Evolutionary conservation across 2,888 invertebrate species (phyloP), one percentile per base, ranked within the genome.

Genomic region (Plagodis dolabraria): DNA sequence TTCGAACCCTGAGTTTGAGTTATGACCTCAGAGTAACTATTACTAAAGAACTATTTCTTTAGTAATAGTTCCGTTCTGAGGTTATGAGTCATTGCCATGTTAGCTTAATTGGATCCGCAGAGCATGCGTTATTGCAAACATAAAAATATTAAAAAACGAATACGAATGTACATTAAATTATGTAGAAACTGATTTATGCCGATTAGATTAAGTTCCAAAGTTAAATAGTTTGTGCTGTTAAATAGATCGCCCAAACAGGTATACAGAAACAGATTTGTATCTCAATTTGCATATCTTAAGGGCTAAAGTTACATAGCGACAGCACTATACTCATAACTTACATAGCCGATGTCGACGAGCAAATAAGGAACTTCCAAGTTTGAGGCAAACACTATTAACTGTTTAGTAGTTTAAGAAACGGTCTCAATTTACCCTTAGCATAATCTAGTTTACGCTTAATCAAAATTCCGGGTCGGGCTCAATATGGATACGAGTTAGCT

Each of bases 381-480:
- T 80, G 70, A 75, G 77, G 80, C 83, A 83, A 86, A 86, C 85
- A 80, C 86, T 85, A 88, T 88, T 87, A 88, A 87, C 84, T 85
- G 86, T 87, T 84, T 77, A 83, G 82, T 85, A 87, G 85, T 85
- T 89, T 87, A 86, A 87, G 89, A 87, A 87, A 87, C 83, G 82
- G 83, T 78, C 83, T 81, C 82, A 79, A 85, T 86, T 82, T 83
- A 82, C 82, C 83, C 83, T 78, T 75, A 79, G 75, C 75, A 82
- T 87, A 88, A 88, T 88, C 88, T 87, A 82, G 85, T 88, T 88
- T 82, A 77, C 80, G 79, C 86, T 86, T 88, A 87, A 89, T 89
- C 88, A 88, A 86, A 89, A 89, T 88, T 87, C 85, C 74, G 86
- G 87, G 87, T 85, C 82, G 79, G 79, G 79, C 79, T 75, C 80